A percentile compares a stretch with the other conserved stretches of the same genome.
These are phyloP conservation scores for Tenthredo mesomela DNA, from an alignment of 2,888 invertebrate species.

Conservation along the genomic window DNA sequence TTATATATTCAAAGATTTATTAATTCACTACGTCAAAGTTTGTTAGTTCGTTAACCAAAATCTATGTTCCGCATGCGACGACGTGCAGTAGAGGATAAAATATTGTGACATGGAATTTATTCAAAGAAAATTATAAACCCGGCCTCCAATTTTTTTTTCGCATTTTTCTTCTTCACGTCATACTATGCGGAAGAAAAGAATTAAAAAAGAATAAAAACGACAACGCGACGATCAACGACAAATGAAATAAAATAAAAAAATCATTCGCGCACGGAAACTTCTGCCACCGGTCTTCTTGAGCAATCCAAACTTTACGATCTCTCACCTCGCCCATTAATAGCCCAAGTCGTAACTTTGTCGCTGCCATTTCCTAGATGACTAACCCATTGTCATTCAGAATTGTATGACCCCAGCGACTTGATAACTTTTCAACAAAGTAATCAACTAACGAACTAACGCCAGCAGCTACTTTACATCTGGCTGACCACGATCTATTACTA, in stretches of 20 bases:
- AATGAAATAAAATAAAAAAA: background rate
- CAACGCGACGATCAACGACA: background rate
- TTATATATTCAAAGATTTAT: background rate
- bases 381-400: constrained; percentile 34
- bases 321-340: background rate
- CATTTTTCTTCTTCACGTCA: background rate
- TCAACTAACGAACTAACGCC: constrained; percentile 24
- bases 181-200: background rate
- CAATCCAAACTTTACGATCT: background rate
- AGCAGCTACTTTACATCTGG: background rate
- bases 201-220: background rate
- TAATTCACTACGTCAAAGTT: background rate
- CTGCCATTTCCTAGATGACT: constrained; percentile 20
- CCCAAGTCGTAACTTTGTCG: constrained; percentile 1
- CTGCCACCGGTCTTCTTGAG: background rate
- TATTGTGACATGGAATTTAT: background rate
- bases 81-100: background rate
- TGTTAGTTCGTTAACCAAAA: constrained; percentile 1
- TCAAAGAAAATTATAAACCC: background rate
- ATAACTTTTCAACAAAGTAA: constrained; percentile 33
- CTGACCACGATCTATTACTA: constrained; percentile 10
- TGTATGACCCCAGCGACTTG: background rate
- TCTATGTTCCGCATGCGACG: background rate
- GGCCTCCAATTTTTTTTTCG: background rate
- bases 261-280: background rate